Percentiles rank a stretch among this genome's conserved stretches.
Conservation (phyloP, 2,113 vertebrate genomes). For the Zeus faber region DNA sequence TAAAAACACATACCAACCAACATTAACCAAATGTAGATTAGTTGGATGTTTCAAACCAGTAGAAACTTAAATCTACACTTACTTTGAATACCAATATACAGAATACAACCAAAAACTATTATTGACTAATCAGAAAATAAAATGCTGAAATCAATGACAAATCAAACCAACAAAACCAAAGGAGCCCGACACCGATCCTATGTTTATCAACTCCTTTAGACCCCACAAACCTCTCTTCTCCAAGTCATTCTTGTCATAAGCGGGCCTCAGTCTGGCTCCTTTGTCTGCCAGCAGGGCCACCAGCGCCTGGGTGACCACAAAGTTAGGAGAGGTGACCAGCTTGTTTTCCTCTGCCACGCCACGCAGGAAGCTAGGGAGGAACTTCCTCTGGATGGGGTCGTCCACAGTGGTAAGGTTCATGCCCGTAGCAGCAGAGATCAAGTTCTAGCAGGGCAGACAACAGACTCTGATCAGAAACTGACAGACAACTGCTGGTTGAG, state of each 20-base stretch:
- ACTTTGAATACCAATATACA: too few relatives aligned
- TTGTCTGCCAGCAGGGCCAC: constrained; percentile 95
- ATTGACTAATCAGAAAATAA: too few relatives aligned
- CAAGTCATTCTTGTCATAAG: constrained; percentile 89
- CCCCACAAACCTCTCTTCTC: constrained; percentile 89
- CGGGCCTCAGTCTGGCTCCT: constrained; percentile 88
- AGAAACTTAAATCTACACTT: too few relatives aligned
- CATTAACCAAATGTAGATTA: too few relatives aligned
- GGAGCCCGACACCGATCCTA: too few relatives aligned
- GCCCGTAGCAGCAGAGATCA: constrained; percentile 96
- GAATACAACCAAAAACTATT: too few relatives aligned
- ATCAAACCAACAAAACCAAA: not conserved
- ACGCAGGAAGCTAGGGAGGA: constrained; percentile 92
- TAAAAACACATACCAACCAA: too few relatives aligned
- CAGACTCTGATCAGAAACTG: too few relatives aligned
- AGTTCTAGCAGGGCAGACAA: constrained; percentile 89
- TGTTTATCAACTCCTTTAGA: not conserved
- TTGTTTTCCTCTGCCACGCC: constrained; percentile 96
- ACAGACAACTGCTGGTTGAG: too few relatives aligned
- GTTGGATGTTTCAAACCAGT: too few relatives aligned
- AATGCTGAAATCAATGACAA: too few relatives aligned
- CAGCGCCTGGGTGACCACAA: constrained; percentile 96
- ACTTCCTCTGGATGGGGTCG: constrained; percentile 94
- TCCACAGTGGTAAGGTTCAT: constrained; percentile 96
- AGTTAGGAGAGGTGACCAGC: constrained; percentile 94